These are phyloP conservation scores for Saccopteryx bilineata DNA, from an alignment of 2,113 vertebrate genomes.

Conservation along the genomic window DNA sequence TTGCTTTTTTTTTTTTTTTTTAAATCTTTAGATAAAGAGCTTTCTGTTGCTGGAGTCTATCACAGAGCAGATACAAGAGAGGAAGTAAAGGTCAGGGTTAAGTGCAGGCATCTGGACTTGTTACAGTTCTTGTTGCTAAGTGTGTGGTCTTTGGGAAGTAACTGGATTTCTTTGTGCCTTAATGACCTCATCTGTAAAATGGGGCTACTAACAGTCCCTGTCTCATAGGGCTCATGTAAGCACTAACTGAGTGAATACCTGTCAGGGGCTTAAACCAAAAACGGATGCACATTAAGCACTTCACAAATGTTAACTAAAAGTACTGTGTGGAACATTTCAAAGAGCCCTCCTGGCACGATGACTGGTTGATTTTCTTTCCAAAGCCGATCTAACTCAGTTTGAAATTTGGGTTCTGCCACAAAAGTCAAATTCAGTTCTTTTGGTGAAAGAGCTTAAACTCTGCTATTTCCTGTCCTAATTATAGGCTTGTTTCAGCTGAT, in stretches of 20 bases:
- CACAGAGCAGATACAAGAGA: background rate
- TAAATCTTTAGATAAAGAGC: background rate
- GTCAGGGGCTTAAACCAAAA: background rate
- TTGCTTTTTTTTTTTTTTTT: background rate
- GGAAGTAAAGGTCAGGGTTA: background rate
- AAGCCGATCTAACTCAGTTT: slow-evolving; percentile 56
- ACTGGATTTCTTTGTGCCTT: background rate
- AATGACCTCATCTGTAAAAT: background rate
- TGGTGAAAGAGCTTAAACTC: slow-evolving; percentile 41
- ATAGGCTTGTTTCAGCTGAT: slow-evolving; percentile 66
- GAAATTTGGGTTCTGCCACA: slow-evolving; percentile 68
- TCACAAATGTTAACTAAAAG: background rate
- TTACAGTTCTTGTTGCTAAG: background rate
- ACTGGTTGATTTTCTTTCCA: slow-evolving; percentile 30
- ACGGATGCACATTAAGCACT: background rate
- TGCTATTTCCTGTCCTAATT: slow-evolving; percentile 75
- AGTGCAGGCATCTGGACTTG: background rate
- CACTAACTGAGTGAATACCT: background rate
- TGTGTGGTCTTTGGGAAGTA: background rate
- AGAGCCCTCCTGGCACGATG: background rate
- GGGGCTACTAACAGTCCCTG: fast-evolving
- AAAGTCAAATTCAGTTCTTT: slow-evolving; percentile 70
- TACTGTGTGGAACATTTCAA: background rate
- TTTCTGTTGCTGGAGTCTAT: background rate
- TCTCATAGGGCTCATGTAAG: no score